Evolutionary conservation across 1,140 invertebrate species (phyloP).

Genomic region (Octopus sinensis): DNA sequence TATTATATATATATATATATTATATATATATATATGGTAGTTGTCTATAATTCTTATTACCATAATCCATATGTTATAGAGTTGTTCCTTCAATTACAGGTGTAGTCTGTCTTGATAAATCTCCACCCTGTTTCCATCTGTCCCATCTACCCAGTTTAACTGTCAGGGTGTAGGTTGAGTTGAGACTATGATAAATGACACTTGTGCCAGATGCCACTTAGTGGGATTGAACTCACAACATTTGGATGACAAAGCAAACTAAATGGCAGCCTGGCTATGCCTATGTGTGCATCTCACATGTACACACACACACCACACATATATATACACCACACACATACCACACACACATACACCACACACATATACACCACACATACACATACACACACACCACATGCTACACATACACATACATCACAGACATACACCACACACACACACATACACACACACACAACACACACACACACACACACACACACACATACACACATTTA

Average conservation of each 20-base stretch:
- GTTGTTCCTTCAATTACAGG: too few relatives aligned
- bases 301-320: not conserved
- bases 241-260: too few relatives aligned
- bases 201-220: not conserved
- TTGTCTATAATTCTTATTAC: too few relatives aligned
- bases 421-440: too few relatives aligned
- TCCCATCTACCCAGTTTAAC: not conserved
- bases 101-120: not conserved
- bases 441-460: not conserved
- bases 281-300: not conserved
- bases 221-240: too few relatives aligned
- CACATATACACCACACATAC: too few relatives aligned
- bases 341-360: too few relatives aligned
- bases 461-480: not conserved
- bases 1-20: too few relatives aligned
- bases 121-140: not conserved
- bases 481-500: not conserved
- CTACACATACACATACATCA: not conserved
- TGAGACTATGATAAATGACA: not conserved
- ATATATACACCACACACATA: not conserved
- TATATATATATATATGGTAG: too few relatives aligned
- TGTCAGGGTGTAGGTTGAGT: not conserved
- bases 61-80: too few relatives aligned
- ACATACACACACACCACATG: too few relatives aligned
- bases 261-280: not conserved